phyloP scores from a whole-genome alignment of 2,113 vertebrate genomes.

The Microcebus lehilahytsara region DNA sequence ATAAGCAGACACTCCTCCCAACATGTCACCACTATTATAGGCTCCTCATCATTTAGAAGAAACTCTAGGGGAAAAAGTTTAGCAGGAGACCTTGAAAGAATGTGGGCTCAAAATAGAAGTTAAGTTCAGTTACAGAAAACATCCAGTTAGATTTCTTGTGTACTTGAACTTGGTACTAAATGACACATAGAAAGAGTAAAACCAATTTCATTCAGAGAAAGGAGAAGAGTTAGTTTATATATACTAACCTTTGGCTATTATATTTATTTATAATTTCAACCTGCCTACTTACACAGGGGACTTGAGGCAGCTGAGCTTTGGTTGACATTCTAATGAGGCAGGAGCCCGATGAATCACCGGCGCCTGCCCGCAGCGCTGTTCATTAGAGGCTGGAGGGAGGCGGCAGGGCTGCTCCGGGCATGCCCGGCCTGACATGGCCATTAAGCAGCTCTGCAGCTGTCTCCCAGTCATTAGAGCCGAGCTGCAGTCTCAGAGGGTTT shows the following conservation, averaged over 20 bases:
- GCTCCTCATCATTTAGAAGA: background rate
- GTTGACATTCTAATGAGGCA: slow-evolving; percentile 66
- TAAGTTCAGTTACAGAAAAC: background rate
- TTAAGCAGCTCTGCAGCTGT: slow-evolving; percentile 37
- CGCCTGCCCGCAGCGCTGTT: background rate
- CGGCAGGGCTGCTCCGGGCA: background rate
- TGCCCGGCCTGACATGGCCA: background rate
- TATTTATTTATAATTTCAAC: slow-evolving; percentile 64
- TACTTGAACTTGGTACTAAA: background rate
- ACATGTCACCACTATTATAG: background rate
- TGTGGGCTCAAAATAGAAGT: background rate
- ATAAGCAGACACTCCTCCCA: background rate
- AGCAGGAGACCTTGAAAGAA: background rate
- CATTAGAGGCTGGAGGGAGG: slow-evolving; percentile 48
- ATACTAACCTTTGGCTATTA: slow-evolving; percentile 3
- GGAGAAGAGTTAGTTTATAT: background rate
- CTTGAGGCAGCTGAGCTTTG: slow-evolving; percentile 38
- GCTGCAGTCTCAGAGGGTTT: background rate
- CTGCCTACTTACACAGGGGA: slow-evolving; percentile 6
- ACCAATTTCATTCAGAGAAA: slow-evolving; percentile 4
- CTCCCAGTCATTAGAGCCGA: slow-evolving; percentile 15
- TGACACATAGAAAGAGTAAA: background rate
- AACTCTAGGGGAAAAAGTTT: background rate
- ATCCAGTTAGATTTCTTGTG: background rate
- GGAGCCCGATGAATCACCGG: background rate